Conservation (phyloP, 2,797 vertebrate species). For the Tamandua tetradactyla region DNA sequence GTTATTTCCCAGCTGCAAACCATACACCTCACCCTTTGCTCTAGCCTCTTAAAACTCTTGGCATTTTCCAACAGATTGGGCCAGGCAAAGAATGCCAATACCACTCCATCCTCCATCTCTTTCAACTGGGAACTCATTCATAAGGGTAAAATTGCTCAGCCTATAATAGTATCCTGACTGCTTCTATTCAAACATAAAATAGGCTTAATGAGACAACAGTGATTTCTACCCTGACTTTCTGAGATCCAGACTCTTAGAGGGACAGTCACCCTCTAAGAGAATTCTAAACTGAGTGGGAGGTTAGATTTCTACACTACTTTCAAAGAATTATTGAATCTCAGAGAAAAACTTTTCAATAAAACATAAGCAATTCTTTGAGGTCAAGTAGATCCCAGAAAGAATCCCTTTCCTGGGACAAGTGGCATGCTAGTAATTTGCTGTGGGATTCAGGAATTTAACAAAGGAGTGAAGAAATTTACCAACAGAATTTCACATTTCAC, state of each 20-base stretch:
- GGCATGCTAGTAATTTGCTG: neutral
- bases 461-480: neutral
- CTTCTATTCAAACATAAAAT: neutral
- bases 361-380: neutral
- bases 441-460: constrained; percentile 1
- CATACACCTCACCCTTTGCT: neutral
- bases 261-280: neutral
- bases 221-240: neutral
- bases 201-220: neutral
- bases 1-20: neutral
- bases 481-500: neutral
- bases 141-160: neutral
- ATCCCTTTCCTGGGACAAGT: neutral
- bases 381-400: constrained; percentile 4
- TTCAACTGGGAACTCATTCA: neutral
- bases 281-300: neutral
- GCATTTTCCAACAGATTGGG: neutral
- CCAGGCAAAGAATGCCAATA: neutral
- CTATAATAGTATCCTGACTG: neutral
- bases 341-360: neutral
- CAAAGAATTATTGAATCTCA: neutral
- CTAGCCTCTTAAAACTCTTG: neutral
- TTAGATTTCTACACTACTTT: neutral
- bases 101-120: neutral
- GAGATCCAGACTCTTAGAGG: neutral